phyloP scores from a whole-genome alignment of 2,797 vertebrate species.

The Eurystomus glaucurus region DNA sequence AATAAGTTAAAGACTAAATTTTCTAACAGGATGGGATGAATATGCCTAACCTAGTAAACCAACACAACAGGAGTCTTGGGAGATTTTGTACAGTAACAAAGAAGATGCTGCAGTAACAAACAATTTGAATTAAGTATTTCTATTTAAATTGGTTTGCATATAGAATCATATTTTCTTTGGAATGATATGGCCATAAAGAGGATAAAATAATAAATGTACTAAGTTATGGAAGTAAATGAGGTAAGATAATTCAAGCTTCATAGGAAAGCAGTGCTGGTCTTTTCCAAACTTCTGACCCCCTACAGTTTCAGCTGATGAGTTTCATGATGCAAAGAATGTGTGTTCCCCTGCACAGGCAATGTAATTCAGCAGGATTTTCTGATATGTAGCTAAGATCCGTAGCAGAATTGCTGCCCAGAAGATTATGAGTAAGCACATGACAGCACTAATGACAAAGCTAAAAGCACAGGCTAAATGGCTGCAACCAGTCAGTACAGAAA shows the following conservation, averaged over 20 bases:
- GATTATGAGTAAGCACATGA: not conserved
- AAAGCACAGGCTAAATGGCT: not conserved
- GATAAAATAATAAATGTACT: not conserved
- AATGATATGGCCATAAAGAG: not conserved
- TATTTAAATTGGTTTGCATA: not conserved
- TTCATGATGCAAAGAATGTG: not conserved
- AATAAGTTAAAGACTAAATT: not conserved
- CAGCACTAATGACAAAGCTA: not conserved
- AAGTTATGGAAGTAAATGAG: not conserved
- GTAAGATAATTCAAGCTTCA: not conserved
- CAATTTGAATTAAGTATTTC: not conserved
- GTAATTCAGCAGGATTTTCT: not conserved
- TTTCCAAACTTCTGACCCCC: not conserved
- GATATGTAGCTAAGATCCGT: not conserved
- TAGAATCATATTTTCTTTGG: not conserved
- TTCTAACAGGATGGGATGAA: not conserved
- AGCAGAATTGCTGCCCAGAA: not conserved
- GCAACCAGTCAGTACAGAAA: not conserved
- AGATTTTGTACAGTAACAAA: not conserved
- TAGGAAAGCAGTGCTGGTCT: not conserved
- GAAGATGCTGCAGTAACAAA: not conserved
- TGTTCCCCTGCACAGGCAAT: not conserved
- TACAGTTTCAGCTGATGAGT: not conserved
- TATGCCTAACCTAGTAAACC: not conserved
- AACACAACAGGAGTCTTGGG: not conserved